phyloP scores from a whole-genome alignment of 2,113 vertebrate genomes.

The Microcebus ravelobensis region DNA sequence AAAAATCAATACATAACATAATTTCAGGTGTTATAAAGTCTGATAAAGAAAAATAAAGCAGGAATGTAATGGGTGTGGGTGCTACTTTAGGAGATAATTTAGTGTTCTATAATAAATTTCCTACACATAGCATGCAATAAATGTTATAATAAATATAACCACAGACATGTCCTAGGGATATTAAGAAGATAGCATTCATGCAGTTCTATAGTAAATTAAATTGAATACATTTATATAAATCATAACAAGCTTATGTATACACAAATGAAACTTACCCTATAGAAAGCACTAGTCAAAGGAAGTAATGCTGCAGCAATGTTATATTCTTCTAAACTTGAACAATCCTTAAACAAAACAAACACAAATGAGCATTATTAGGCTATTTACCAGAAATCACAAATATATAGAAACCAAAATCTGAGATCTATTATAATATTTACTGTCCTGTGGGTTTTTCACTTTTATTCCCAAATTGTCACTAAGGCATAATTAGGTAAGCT shows the following conservation, averaged over 20 bases:
- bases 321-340: slow-evolving; percentile 97
- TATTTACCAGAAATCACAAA: slow-evolving; percentile 46
- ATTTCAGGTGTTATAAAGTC: background rate
- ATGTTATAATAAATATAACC: slow-evolving; percentile 32
- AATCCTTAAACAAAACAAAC: slow-evolving; percentile 91
- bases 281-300: slow-evolving; percentile 96
- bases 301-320: slow-evolving; percentile 94
- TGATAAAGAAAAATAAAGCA: slow-evolving; percentile 35
- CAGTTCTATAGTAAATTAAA: background rate
- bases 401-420: slow-evolving; percentile 1
- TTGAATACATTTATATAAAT: background rate
- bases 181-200: background rate
- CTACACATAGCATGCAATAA: background rate
- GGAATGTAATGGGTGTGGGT: background rate
- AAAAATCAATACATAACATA: slow-evolving; percentile 16
- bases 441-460: background rate
- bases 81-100: slow-evolving; percentile 5
- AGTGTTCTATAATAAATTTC: background rate
- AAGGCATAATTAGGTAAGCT: background rate
- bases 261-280: slow-evolving; percentile 91
- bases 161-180: background rate
- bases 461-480: slow-evolving; percentile 41
- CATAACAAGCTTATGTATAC: background rate
- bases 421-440: background rate
- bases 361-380: slow-evolving; percentile 60